Evolutionary conservation across 2,888 invertebrate genomes (phyloP).

Genomic region (Eurytoma adleriae): DNA sequence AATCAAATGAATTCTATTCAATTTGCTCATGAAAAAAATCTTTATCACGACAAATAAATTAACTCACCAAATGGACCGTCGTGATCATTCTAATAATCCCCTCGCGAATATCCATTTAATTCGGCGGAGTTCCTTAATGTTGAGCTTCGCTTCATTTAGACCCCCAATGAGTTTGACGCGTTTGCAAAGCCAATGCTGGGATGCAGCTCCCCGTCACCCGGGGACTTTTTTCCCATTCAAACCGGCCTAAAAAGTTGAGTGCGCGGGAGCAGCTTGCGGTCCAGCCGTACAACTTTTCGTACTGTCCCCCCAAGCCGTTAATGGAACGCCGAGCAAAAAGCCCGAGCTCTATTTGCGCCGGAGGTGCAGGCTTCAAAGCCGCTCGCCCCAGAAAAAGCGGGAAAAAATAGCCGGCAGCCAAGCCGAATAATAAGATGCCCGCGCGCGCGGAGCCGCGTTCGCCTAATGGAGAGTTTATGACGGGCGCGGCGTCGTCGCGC

Average conservation of each 20-base stretch:
- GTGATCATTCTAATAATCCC: too few species aligned
- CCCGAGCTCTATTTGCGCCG: not conserved
- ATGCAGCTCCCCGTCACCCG: too few species aligned
- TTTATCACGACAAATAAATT: too few species aligned
- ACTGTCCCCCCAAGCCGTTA: not conserved
- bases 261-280: conserved; percentile 10
- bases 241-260: conserved; percentile 38
- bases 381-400: not conserved
- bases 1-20: too few species aligned
- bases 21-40: too few species aligned
- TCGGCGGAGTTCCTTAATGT: too few species aligned
- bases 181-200: too few species aligned
- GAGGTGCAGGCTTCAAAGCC: not conserved
- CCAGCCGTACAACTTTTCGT: not conserved
- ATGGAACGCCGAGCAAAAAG: conserved; percentile 3
- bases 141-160: too few species aligned
- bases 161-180: too few species aligned
- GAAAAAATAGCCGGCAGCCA: too few species aligned
- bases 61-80: too few species aligned
- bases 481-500: conserved; percentile 3
- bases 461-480: conserved; percentile 59
- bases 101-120: too few species aligned
- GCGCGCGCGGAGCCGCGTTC: conserved; percentile 24
- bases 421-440: conserved; percentile 41
- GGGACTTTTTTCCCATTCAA: not conserved